Evolutionary conservation across 2,888 invertebrate species (phyloP), one percentile per base, ranked within the genome.

Genomic region (Melanostoma mellinum): DNA sequence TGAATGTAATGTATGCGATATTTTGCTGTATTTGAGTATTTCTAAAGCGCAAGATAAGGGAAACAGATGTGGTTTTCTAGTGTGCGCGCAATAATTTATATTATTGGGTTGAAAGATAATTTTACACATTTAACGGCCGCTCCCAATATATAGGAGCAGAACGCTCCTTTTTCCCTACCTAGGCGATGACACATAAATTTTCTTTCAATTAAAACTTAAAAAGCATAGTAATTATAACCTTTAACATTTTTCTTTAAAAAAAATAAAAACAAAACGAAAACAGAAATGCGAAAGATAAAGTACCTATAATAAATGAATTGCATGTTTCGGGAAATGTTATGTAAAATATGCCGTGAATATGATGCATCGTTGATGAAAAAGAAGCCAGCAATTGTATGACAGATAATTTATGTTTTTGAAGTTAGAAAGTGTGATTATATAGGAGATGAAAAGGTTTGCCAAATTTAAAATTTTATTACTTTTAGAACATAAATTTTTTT

Each of bases 351-450:
- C 61, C 61, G 61, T 63, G 61, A 61, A 48, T 4, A 61, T 61
- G 61, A 48, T 48, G 35, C 61, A 46, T 10, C 46, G 58, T 32
- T 42, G 6, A 8, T 35, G 33, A 50, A 20, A 56, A 56, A 40
- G 38, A 56, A 56, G n/a, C n/a, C 40, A 9, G 38, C 6, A 20
- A 20, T 6, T 6, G 40, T 36, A 56, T 40, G 42, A 77, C 76
- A 79, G 76, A 63, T 36, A 48, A 53, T 79, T 73, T 68, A 50
- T 68, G 71, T 67, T 75, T 20, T 78, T 61, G 36, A 67, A 85
- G 67, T 58, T 85, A 85, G 75, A 80, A 79, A 85, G 72, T 85
- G 69, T 55, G 71, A 60, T 60, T 32, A 52, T 74, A 35, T 68
- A 60, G 36, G 55, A 36, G 48, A 52, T 30, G 30, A 69, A 77